phyloP scores from a whole-genome alignment of 2,797 vertebrate species.

The Phalloptychus januarius region DNA sequence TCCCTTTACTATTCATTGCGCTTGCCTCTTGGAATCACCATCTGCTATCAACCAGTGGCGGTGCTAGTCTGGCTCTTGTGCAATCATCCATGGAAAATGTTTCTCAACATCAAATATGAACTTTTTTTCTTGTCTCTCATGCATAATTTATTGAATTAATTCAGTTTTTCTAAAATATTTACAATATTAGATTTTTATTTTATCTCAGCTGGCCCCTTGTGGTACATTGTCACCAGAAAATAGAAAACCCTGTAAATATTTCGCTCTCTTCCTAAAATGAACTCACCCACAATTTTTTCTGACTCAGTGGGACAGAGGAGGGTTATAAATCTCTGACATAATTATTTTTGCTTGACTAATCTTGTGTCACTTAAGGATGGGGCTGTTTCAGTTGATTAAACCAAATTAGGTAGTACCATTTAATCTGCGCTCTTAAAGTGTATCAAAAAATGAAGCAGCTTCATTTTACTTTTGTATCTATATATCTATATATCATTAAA shows the following conservation, averaged over 20 bases:
- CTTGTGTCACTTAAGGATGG: conserved; percentile 21
- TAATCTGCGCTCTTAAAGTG: conserved; percentile 27
- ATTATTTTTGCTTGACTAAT: conserved; percentile 19
- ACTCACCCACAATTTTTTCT: conserved; percentile 14
- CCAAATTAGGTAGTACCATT: conserved; percentile 16
- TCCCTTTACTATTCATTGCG: background rate
- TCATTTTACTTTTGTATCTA: background rate
- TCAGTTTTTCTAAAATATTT: conserved; percentile 56
- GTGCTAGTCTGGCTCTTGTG: conserved; percentile 13
- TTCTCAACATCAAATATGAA: conserved; percentile 52
- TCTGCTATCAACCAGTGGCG: conserved; percentile 24
- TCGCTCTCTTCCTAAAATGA: conserved; percentile 14
- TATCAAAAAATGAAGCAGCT: background rate
- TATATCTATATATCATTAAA: background rate
- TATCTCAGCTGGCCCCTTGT: conserved; percentile 19
- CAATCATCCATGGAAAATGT: conserved; percentile 31
- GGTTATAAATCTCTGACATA: conserved; percentile 25
- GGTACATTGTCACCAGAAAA: background rate
- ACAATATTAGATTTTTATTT: conserved; percentile 36
- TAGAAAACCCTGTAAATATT: conserved; percentile 36
- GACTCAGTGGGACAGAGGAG: conserved; percentile 4
- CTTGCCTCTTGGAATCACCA: conserved; percentile 21
- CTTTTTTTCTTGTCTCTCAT: conserved; percentile 43
- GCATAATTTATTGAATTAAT: conserved; percentile 59
- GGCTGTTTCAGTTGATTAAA: conserved; percentile 15